A percentile compares a stretch with the other conserved stretches of the same genome.
Evolutionary conservation across 2,797 vertebrate species (phyloP).

Genomic region (Alcedo atthis): DNA sequence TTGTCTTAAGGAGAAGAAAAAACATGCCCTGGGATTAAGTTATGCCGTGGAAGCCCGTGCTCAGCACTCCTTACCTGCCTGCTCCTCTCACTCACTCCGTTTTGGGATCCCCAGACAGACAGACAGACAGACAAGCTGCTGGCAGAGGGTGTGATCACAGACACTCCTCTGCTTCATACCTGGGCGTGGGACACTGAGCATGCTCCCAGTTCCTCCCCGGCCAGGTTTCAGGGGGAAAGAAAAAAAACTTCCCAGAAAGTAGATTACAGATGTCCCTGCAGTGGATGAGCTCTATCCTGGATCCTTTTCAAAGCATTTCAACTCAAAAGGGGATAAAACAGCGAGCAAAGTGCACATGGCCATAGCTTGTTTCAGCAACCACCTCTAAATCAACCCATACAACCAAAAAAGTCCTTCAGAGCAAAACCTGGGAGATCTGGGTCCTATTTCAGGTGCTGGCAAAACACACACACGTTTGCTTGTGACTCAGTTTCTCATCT

Average conservation of each 20-base stretch:
- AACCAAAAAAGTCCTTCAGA: background rate
- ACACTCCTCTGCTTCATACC: background rate
- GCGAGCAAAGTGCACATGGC: background rate
- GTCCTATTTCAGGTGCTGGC: background rate
- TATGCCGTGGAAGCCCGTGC: fast-evolving
- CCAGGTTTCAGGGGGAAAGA: background rate
- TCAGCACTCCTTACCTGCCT: constrained; percentile 68
- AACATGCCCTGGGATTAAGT: background rate
- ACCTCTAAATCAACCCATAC: background rate
- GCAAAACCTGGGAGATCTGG: background rate
- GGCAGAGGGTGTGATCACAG: background rate
- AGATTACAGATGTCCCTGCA: background rate
- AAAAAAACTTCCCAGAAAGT: background rate
- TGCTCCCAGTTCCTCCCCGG: background rate
- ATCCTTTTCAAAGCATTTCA: background rate
- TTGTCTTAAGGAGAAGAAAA: background rate
- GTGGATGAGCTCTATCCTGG: background rate
- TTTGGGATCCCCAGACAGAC: constrained; percentile 5
- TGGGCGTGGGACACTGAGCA: constrained; percentile 6
- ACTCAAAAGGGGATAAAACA: background rate
- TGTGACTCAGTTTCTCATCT: background rate
- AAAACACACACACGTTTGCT: background rate
- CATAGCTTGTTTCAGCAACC: background rate
- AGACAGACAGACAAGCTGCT: background rate
- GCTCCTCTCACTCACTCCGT: background rate